Evolutionary conservation across 1,140 invertebrate species (phyloP).

Genomic region (Dinoponera quadriceps): DNA sequence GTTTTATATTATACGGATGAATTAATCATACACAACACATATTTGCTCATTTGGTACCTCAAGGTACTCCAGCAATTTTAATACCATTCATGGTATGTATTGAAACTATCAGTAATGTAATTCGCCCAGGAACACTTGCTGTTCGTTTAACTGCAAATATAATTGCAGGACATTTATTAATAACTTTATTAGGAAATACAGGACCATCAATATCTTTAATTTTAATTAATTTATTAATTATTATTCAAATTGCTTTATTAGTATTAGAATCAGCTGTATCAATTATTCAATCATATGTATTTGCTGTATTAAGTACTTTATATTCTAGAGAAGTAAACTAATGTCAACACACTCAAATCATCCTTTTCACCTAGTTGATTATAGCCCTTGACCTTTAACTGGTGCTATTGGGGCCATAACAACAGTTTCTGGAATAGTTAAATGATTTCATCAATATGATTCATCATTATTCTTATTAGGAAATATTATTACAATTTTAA

Average conservation of each 20-base stretch:
- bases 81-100: conserved; percentile 89
- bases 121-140: conserved; percentile 88
- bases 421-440: conserved; percentile 77
- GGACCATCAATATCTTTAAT: conserved; percentile 79
- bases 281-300: conserved; percentile 73
- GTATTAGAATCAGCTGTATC: conserved; percentile 81
- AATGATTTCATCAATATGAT: conserved; percentile 76
- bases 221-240: conserved; percentile 86
- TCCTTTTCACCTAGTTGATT: conserved; percentile 86
- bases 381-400: conserved; percentile 85
- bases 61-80: conserved; percentile 87
- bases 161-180: conserved; percentile 89
- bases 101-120: conserved; percentile 88
- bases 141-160: conserved; percentile 89
- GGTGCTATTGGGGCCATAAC: conserved; percentile 81
- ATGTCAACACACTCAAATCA: conserved; percentile 85
- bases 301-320: conserved; percentile 80
- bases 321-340: conserved; percentile 84
- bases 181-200: conserved; percentile 86
- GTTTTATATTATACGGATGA: conserved; percentile 87
- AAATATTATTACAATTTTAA: conserved; percentile 83
- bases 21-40: conserved; percentile 86
- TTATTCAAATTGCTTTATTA: conserved; percentile 85
- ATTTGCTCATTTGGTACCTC: conserved; percentile 88
- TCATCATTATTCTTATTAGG: conserved; percentile 77